These are phyloP conservation scores for Passer domesticus DNA, from an alignment of 2,113 vertebrate species.

Conservation along the genomic window DNA sequence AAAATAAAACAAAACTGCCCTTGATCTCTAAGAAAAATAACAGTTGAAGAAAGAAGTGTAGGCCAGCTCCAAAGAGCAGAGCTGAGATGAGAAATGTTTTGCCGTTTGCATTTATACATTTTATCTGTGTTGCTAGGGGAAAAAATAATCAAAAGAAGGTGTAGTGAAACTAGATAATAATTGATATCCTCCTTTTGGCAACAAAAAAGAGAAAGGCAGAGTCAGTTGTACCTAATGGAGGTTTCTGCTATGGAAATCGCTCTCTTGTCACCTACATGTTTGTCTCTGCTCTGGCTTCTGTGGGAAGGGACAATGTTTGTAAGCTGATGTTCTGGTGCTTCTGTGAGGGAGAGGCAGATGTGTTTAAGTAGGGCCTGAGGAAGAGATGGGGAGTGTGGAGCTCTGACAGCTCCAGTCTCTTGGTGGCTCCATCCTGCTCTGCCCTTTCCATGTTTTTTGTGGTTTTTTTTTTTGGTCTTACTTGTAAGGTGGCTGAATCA, in stretches of 20 bases:
- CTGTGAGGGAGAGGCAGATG: background rate
- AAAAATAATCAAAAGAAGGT: background rate
- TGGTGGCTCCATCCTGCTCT: background rate
- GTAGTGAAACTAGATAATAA: background rate
- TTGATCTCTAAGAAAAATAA: background rate
- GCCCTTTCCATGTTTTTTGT: background rate
- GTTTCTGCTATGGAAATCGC: background rate
- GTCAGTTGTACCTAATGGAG: background rate
- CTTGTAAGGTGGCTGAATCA: background rate
- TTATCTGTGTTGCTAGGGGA: background rate
- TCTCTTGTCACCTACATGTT: background rate
- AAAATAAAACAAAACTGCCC: background rate
- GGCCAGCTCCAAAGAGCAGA: background rate
- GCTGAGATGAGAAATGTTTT: slow-evolving; percentile 26
- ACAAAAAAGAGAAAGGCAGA: background rate
- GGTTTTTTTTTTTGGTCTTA: background rate
- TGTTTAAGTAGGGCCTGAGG: background rate
- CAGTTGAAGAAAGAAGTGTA: background rate
- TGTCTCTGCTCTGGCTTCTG: background rate
- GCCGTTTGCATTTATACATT: background rate
- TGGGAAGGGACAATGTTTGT: background rate
- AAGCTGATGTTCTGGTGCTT: background rate
- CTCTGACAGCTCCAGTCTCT: background rate
- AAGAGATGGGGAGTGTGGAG: background rate
- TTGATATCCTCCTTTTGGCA: background rate